Evolutionary conservation across 92 coral and sea anemone genomes (phyloP), one percentile per base, ranked within the genome.

Genomic region (Zoanthus sansibaricus): DNA sequence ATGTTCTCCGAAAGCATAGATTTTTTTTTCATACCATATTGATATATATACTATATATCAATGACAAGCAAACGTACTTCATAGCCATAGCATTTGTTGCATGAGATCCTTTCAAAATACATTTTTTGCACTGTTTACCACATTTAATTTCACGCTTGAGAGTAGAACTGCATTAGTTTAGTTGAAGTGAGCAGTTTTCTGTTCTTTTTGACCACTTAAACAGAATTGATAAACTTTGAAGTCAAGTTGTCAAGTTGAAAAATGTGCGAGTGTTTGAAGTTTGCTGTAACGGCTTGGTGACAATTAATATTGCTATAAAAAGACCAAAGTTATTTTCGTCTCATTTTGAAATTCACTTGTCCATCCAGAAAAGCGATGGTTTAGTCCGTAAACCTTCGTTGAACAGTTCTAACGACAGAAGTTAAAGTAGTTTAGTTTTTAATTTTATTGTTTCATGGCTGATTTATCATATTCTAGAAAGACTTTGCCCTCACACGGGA

Each of bases 401-500:
- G 69, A 62, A 17, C 7, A 17, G 7, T 62, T 62, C n/a, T n/a
- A 62, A 62, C 30, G 69, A 20, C 70, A 51, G 42, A 16, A 33
- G 54, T 77, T 44, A 55, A n/a, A 37, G 55, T 55, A 42, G 17
- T 25, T 7, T 56, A 8, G 14, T 42, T 7, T 13, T 44, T 15
- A 13, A 9, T 56, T 11, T 17, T 9, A 16, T 56, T 8, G 6
- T 33, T 37, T 31, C 72, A 37, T 17, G 33, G 71, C 32, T 21
- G 9, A 18, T 17, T 64, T 58, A 16, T 16, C 59, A 59, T 72
- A 14, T 13, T 67, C 67, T 31, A 80, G 16, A 80, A 80, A 3
- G 85, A 80, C n/a, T 75, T 66, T 20, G 85, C 85, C 0, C 85
- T 71, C 33, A 80, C 85, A 4, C 85, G 54, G 12, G 25, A 64